phyloP scores from a whole-genome alignment of 2,113 vertebrate genomes.

The Triplophysa rosa region DNA sequence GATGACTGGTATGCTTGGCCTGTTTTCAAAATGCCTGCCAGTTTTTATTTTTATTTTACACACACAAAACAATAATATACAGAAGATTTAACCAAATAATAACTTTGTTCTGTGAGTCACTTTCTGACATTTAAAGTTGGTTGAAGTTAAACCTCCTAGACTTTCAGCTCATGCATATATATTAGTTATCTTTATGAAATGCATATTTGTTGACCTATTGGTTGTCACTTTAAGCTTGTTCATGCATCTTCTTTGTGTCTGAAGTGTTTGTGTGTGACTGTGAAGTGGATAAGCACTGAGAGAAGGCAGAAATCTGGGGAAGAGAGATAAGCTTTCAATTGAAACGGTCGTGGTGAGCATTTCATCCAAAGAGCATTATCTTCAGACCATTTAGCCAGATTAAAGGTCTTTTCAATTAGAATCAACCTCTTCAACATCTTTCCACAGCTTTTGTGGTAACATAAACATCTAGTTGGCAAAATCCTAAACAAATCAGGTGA shows the following conservation, averaged over 20 bases:
- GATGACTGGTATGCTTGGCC: not conserved
- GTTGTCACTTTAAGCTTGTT: slow-evolving; percentile 1
- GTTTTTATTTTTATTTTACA: no score
- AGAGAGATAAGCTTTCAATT: slow-evolving; percentile 51
- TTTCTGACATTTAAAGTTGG: not conserved
- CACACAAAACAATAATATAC: no score
- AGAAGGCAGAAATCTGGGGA: slow-evolving; percentile 44
- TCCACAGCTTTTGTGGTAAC: slow-evolving; percentile 34
- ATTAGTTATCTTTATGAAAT: not conserved
- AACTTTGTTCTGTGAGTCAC: not conserved
- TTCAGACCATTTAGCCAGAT: slow-evolving; percentile 50
- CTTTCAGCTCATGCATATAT: not conserved
- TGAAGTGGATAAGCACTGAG: slow-evolving; percentile 32
- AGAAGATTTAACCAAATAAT: not conserved
- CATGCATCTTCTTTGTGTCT: slow-evolving; percentile 31
- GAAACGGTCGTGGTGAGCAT: slow-evolving; percentile 41
- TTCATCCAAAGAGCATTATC: slow-evolving; percentile 43
- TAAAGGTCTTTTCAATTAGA: slow-evolving; percentile 53
- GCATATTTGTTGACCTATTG: slow-evolving; percentile 20
- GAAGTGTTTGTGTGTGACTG: slow-evolving; percentile 37
- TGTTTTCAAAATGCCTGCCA: no score
- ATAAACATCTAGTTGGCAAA: slow-evolving; percentile 10
- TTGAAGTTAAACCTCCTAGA: not conserved
- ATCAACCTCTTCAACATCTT: slow-evolving; percentile 38
- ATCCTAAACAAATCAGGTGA: not conserved